Conservation (phyloP, 1,140 invertebrate species). For the roundworm (Caenorhabditis elegans) region DNA sequence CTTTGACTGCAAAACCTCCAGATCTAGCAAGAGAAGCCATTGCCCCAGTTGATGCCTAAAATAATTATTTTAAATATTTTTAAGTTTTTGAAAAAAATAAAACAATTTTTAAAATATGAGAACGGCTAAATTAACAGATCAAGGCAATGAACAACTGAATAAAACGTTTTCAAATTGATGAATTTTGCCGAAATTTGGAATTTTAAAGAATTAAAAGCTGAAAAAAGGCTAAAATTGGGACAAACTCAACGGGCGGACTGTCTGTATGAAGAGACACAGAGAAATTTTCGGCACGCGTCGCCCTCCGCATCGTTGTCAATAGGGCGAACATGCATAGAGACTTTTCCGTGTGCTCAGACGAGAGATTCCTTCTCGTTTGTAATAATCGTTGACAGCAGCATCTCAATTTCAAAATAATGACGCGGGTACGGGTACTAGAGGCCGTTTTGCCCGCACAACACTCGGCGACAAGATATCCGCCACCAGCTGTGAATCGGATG, state of each 20-base stretch:
- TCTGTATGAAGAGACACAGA: not conserved
- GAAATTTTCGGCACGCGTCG: not conserved
- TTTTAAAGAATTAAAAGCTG: not conserved
- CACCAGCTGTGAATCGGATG: slow-evolving; percentile 18
- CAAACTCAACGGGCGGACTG: not conserved
- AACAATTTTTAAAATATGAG: not conserved
- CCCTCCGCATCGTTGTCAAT: not conserved
- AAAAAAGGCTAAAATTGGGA: not conserved
- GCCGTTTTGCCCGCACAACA: slow-evolving; percentile 10
- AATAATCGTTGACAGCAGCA: slow-evolving; percentile 23
- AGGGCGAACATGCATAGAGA: not conserved
- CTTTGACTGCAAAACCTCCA: slow-evolving; percentile 43
- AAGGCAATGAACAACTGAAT: too few relatives aligned
- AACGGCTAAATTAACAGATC: not conserved
- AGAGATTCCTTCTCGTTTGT: not conserved
- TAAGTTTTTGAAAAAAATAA: not conserved
- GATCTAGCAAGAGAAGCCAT: slow-evolving; percentile 51
- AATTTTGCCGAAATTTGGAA: too few relatives aligned
- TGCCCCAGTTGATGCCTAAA: slow-evolving; percentile 15
- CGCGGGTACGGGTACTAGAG: slow-evolving; percentile 7
- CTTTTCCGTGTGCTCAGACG: not conserved
- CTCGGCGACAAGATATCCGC: not conserved
- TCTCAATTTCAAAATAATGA: slow-evolving; percentile 34
- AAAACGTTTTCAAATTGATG: too few relatives aligned
- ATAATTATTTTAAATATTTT: not conserved